Percentiles rank a stretch among this genome's conserved stretches.
Conservation (phyloP, 2,113 vertebrate genomes). For the Chrysemys picta region DNA sequence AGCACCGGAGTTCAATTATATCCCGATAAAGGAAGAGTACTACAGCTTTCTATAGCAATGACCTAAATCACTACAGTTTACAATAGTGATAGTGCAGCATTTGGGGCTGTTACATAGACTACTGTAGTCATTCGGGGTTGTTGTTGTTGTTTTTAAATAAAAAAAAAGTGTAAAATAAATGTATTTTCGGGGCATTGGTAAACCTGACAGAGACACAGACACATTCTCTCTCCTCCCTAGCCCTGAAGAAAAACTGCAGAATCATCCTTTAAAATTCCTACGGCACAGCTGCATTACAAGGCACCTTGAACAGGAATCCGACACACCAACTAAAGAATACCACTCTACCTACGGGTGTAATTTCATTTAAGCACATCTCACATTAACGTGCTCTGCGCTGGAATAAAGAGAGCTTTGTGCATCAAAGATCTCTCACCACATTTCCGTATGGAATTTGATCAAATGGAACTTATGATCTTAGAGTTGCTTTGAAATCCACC, state of each 20-base stretch:
- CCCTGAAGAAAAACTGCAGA: neutral
- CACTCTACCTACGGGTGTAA: accelerated
- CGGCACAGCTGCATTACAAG: accelerated
- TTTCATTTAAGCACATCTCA: accelerated
- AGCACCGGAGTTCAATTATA: neutral
- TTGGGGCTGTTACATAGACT: neutral
- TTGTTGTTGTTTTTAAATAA: neutral
- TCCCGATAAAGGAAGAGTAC: neutral
- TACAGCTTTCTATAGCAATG: neutral
- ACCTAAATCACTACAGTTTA: neutral
- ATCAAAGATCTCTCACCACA: neutral
- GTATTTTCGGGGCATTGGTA: neutral
- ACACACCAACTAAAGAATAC: neutral
- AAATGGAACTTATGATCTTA: slow-evolving; percentile 57
- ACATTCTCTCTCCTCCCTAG: neutral
- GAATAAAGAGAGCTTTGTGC: neutral
- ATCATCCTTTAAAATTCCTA: neutral
- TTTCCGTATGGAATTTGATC: slow-evolving; percentile 68
- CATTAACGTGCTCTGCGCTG: accelerated
- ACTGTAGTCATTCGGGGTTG: neutral
- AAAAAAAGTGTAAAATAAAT: neutral
- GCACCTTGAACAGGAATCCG: too few species aligned
- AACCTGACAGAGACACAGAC: accelerated
- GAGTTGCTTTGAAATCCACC: neutral
- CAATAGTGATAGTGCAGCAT: accelerated